Evolutionary conservation across 2,797 vertebrate species (phyloP).

Genomic region (Gymnocypris eckloni): DNA sequence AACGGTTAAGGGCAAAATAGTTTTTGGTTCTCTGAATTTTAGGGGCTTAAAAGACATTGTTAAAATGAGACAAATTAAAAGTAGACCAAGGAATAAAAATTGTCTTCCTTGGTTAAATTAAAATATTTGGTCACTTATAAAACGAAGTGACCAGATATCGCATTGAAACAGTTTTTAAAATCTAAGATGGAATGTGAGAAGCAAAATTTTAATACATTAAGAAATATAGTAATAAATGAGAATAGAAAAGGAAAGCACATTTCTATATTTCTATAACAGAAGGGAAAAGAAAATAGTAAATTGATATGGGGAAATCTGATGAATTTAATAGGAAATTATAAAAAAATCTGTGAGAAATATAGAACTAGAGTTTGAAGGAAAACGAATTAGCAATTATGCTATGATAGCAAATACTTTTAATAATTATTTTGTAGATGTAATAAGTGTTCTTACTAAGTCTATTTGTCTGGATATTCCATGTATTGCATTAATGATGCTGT

Average conservation of each 20-base stretch:
- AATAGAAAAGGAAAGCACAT: not conserved
- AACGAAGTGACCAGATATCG: not conserved
- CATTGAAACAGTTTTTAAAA: constrained; percentile 1
- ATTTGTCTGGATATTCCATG: too few relatives aligned
- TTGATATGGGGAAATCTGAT: not conserved
- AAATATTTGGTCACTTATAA: not conserved
- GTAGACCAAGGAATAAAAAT: too few relatives aligned
- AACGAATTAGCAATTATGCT: not conserved
- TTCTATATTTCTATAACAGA: not conserved
- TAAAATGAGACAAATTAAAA: not conserved
- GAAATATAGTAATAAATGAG: not conserved
- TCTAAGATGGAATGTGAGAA: not conserved
- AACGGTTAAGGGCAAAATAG: not conserved
- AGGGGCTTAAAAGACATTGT: constrained; percentile 3
- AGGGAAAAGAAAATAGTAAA: not conserved
- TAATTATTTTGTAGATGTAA: not conserved
- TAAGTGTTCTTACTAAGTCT: too few relatives aligned
- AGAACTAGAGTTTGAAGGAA: constrained; percentile 3
- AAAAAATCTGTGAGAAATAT: not conserved
- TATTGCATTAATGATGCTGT: too few relatives aligned
- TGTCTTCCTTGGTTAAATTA: too few relatives aligned
- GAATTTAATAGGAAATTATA: not conserved
- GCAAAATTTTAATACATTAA: not conserved
- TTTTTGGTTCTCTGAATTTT: constrained; percentile 23
- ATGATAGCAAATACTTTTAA: not conserved